These are phyloP conservation scores for Typhlichthys eigenmanni DNA, from an alignment of 2,797 vertebrate genomes.

Conservation along the genomic window DNA sequence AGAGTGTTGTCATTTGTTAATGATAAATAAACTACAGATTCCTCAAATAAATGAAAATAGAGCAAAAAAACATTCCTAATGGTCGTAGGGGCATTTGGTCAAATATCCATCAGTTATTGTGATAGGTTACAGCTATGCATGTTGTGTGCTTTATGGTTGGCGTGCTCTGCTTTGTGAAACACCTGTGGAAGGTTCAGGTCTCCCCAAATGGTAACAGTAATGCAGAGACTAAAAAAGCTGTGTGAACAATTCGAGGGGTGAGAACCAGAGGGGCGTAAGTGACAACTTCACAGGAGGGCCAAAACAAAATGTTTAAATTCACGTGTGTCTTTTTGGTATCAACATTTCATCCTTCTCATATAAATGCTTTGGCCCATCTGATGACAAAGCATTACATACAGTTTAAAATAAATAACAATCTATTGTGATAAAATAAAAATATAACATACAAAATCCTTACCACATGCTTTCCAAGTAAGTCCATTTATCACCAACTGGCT, in stretches of 20 bases:
- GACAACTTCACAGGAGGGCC: not conserved
- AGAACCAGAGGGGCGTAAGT: too few species aligned
- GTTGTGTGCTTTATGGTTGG: slow-evolving; percentile 51
- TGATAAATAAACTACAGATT: slow-evolving; percentile 53
- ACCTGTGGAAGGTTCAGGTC: slow-evolving; percentile 33
- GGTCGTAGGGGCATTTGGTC: slow-evolving; percentile 54
- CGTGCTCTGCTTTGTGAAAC: slow-evolving; percentile 44
- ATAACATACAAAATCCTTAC: too few species aligned
- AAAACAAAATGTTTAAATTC: not conserved
- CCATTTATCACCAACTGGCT: too few species aligned
- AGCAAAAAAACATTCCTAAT: slow-evolving; percentile 45
- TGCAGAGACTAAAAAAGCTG: slow-evolving; percentile 30
- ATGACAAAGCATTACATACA: too few species aligned
- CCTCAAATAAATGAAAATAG: slow-evolving; percentile 33
- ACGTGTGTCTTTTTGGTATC: too few species aligned
- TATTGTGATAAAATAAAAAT: too few species aligned
- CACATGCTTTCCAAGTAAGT: too few species aligned
- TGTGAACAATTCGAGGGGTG: slow-evolving; percentile 7
- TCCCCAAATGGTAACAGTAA: slow-evolving; percentile 23
- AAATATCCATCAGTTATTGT: slow-evolving; percentile 61
- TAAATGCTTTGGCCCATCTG: too few species aligned
- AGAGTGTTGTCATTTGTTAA: slow-evolving; percentile 11
- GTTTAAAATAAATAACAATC: too few species aligned
- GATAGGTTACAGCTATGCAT: slow-evolving; percentile 37
- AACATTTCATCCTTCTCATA: too few species aligned